A percentile compares a stretch with the other conserved stretches of the same genome.
Conservation (phyloP, 2,113 vertebrate genomes). For the Hyperoodon ampullatus region DNA sequence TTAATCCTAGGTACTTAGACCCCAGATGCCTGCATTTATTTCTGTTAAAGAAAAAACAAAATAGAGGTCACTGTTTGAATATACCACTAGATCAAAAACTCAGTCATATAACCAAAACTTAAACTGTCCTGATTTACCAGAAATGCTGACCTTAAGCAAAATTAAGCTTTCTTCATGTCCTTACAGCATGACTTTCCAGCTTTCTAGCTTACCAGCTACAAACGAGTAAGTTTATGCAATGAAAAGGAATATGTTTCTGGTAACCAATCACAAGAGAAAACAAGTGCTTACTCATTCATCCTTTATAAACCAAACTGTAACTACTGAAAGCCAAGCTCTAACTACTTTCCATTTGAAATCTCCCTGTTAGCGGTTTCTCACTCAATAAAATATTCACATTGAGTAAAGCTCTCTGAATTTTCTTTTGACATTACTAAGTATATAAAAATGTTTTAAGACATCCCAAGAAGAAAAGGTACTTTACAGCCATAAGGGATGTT, state of each 20-base stretch:
- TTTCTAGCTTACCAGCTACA: not conserved
- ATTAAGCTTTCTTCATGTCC: not conserved
- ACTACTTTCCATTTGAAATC: not conserved
- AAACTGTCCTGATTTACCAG: not conserved
- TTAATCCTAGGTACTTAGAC: not conserved
- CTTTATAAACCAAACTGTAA: not conserved
- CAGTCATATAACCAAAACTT: not conserved
- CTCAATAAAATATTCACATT: not conserved
- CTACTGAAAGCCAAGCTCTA: not conserved
- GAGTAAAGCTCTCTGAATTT: not conserved
- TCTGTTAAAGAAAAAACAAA: slow-evolving; percentile 28
- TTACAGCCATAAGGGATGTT: not conserved
- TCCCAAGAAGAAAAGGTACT: not conserved
- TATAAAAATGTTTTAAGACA: slow-evolving; percentile 17
- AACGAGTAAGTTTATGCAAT: not conserved
- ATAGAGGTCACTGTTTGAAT: not conserved
- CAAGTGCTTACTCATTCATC: not conserved
- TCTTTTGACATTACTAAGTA: not conserved
- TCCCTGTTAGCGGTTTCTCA: not conserved
- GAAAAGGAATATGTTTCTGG: not conserved
- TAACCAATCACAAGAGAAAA: not conserved
- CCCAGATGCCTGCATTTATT: not conserved
- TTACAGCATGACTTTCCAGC: not conserved
- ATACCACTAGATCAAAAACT: not conserved
- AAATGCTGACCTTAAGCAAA: slow-evolving; percentile 2